Conservation (phyloP, 2,113 vertebrate species). For the Ameiurus melas region DNA sequence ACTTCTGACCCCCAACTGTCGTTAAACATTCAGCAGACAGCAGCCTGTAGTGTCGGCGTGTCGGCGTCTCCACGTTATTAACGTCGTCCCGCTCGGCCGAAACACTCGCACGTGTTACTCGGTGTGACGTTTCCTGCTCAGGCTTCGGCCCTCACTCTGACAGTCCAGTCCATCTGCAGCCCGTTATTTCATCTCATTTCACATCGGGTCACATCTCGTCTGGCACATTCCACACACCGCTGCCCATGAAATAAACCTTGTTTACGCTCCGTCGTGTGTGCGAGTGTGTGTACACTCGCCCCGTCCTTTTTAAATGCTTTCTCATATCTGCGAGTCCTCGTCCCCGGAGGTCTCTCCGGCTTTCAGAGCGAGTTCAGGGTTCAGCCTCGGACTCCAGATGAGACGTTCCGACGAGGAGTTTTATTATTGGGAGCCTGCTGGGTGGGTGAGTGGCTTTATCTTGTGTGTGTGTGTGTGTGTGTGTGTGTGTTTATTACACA, state of each 20-base stretch:
- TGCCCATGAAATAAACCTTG: neutral
- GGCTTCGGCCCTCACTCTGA: neutral
- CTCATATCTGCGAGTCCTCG: neutral
- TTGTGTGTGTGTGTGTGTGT: slow-evolving; percentile 9
- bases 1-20: no score
- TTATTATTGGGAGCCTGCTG: neutral
- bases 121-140: neutral
- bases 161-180: neutral
- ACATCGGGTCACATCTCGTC: slow-evolving; percentile 4
- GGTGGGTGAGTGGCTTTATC: neutral
- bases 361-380: slow-evolving; percentile 9
- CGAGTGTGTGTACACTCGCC: neutral
- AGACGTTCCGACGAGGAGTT: slow-evolving; percentile 14
- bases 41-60: neutral
- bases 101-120: neutral
- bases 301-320: neutral
- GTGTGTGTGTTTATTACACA: neutral
- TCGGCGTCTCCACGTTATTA: neutral
- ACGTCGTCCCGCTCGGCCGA: neutral
- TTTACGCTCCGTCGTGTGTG: neutral
- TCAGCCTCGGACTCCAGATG: neutral
- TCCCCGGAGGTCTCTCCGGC: neutral
- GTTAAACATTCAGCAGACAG: no score
- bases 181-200: slow-evolving; percentile 23
- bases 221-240: neutral